phyloP scores from a whole-genome alignment of 2,113 vertebrate genomes.

The Macaca mulatta region DNA sequence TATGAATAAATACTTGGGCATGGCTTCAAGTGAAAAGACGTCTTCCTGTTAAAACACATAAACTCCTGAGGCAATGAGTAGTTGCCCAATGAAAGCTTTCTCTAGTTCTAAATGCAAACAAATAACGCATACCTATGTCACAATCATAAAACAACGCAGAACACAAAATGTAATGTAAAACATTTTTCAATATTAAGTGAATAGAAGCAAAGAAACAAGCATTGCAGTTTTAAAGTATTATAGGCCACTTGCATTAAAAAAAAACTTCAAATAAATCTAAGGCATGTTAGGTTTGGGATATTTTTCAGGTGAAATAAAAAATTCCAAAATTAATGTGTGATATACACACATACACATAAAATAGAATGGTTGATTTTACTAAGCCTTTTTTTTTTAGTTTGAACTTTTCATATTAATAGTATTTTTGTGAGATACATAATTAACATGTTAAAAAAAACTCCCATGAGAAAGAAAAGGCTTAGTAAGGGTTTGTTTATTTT shows the following conservation, averaged over 20 bases:
- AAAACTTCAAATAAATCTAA: neutral
- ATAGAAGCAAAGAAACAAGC: neutral
- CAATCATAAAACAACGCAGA: neutral
- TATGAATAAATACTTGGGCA: neutral
- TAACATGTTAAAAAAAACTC: neutral
- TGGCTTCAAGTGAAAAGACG: neutral
- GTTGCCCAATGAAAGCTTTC: neutral
- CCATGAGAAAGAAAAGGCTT: neutral
- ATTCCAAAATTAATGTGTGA: constrained; percentile 13
- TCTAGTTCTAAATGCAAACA: neutral
- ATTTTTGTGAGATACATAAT: neutral
- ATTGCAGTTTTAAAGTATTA: neutral
- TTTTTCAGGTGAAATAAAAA: constrained; percentile 27
- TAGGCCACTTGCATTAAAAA: neutral
- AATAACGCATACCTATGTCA: neutral
- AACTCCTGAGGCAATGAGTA: neutral
- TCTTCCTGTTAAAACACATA: neutral
- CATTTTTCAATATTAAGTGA: neutral
- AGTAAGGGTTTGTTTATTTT: neutral
- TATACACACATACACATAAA: neutral
- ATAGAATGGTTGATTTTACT: neutral
- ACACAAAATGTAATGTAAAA: neutral
- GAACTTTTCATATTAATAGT: neutral
- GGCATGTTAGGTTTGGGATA: neutral
- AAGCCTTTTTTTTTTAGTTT: neutral